Conservation (phyloP, 2,113 vertebrate species). For the Peucedramus taeniatus region DNA sequence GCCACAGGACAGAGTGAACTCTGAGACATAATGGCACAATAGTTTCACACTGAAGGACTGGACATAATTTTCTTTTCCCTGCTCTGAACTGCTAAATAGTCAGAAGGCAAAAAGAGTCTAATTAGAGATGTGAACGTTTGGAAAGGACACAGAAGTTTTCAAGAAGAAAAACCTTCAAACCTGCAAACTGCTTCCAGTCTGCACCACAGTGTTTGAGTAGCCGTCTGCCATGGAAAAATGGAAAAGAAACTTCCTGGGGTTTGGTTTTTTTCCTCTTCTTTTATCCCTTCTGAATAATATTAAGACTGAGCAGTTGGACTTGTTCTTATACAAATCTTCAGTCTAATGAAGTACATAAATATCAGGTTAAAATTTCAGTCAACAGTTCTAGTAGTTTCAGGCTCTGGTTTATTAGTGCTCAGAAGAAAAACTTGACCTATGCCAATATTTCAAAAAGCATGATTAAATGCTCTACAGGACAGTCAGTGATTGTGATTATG, state of each 20-base stretch:
- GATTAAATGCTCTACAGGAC: neutral
- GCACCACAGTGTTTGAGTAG: neutral
- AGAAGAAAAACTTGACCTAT: neutral
- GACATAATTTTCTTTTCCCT: neutral
- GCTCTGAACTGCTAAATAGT: neutral
- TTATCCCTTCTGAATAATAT: neutral
- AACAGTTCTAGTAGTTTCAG: neutral
- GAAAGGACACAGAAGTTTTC: neutral
- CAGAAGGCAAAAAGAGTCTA: neutral
- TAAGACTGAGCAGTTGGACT: neutral
- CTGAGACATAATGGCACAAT: neutral
- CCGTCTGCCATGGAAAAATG: neutral
- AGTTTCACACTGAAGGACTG: neutral
- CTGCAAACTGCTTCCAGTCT: neutral
- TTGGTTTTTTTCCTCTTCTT: neutral
- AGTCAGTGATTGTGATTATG: neutral
- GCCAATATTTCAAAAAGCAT: neutral
- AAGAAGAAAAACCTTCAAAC: neutral
- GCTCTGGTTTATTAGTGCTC: neutral
- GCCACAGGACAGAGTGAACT: neutral
- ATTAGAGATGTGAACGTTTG: neutral
- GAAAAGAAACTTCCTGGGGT: neutral
- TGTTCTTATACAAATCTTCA: neutral
- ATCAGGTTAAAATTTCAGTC: neutral
- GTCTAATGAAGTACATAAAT: neutral